A percentile compares a stretch with the other conserved stretches of the same genome.
Conservation (phyloP, 2,113 vertebrate species). For the Tychaedon coryphoeus region DNA sequence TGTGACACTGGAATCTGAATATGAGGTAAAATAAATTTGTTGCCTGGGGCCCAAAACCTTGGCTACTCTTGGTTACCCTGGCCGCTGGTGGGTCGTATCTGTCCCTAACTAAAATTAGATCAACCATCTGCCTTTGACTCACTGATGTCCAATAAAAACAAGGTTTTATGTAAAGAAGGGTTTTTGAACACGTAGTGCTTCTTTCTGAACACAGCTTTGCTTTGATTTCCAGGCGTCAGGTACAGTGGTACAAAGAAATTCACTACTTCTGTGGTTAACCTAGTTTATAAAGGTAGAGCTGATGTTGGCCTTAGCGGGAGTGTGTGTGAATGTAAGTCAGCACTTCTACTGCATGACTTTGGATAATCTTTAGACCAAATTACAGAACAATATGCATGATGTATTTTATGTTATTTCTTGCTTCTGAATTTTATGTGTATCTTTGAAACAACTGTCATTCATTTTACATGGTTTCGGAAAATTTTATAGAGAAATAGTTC, state of each 20-base stretch:
- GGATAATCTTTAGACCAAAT: not conserved
- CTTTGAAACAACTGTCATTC: not conserved
- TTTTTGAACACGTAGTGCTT: not conserved
- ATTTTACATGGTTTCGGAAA: not conserved
- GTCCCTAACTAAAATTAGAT: slow-evolving; percentile 64
- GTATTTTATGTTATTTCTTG: not conserved
- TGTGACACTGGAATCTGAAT: slow-evolving; percentile 86
- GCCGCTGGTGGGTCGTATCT: slow-evolving; percentile 11
- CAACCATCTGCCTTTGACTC: slow-evolving; percentile 46
- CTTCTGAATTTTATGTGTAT: not conserved
- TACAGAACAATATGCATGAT: not conserved
- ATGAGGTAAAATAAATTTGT: slow-evolving; percentile 77
- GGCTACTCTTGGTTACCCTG: slow-evolving; percentile 34
- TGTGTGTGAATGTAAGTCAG: not conserved
- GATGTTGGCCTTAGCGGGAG: not conserved
- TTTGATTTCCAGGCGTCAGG: slow-evolving; percentile 16
- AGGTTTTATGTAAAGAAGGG: slow-evolving; percentile 42
- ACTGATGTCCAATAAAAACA: slow-evolving; percentile 41
- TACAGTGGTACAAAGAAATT: slow-evolving; percentile 4
- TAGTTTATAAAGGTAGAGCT: not conserved
- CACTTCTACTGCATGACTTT: not conserved
- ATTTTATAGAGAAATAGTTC: not conserved
- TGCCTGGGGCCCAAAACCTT: slow-evolving; percentile 28
- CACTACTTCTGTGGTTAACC: not conserved
- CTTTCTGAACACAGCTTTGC: slow-evolving; percentile 20